Conservation (phyloP, 1,140 invertebrate genomes). For the Myzus persicae region DNA sequence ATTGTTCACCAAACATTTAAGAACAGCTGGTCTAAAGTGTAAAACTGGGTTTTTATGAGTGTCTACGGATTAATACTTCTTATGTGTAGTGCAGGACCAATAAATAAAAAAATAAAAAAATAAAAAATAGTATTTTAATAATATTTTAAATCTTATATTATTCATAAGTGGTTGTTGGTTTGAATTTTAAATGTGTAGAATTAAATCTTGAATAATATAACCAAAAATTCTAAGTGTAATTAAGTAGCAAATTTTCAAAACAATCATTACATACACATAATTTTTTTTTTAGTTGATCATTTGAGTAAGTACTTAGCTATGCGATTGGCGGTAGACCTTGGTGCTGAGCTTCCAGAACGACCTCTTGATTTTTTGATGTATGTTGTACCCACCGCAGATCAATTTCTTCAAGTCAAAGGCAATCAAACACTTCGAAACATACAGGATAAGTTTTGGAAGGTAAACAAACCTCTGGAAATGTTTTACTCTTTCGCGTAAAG, state of each 20-base stretch:
- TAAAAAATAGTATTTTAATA: too few species aligned
- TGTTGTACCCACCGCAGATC: constrained; percentile 83
- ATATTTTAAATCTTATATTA: too few species aligned
- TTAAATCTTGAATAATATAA: too few species aligned
- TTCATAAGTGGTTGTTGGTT: too few species aligned
- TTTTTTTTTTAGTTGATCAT: constrained; percentile 81
- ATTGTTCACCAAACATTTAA: too few species aligned
- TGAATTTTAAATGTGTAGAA: too few species aligned
- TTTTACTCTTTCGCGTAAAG: constrained; percentile 75
- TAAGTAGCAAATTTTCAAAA: not conserved
- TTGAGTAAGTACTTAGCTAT: constrained; percentile 95
- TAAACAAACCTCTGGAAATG: constrained; percentile 94
- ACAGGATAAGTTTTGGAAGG: constrained; percentile 94
- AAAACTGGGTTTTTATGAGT: too few species aligned
- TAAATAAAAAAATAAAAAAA: not conserved
- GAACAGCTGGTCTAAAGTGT: too few species aligned
- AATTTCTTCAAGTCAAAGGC: constrained; percentile 83
- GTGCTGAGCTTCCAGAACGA: constrained; percentile 79
- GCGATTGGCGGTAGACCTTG: constrained; percentile 85
- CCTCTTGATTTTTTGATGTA: constrained; percentile 84
- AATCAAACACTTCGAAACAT: constrained; percentile 89
- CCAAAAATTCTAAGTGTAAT: too few species aligned
- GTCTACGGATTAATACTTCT: too few species aligned
- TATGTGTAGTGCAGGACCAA: too few species aligned
- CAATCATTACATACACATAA: not conserved